Percentiles rank a stretch among this genome's conserved stretches.
Evolutionary conservation across 2,888 invertebrate genomes (phyloP).

Genomic region (Nezara viridula): DNA sequence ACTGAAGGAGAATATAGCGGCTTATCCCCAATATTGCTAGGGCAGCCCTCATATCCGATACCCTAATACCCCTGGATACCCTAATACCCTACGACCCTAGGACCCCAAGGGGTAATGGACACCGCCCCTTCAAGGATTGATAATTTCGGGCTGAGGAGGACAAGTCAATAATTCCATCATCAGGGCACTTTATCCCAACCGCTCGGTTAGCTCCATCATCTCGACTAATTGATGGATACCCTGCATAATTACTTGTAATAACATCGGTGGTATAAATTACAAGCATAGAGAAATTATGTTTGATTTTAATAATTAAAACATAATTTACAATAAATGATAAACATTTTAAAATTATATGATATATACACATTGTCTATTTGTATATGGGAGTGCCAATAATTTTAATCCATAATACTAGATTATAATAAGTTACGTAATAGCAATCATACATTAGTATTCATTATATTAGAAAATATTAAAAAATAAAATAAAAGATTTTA

Average conservation of each 20-base stretch:
- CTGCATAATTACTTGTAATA: background rate
- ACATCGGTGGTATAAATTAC: background rate
- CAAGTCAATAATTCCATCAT: slow-evolving; percentile 46
- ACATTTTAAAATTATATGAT: too few species aligned
- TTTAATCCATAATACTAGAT: too few species aligned
- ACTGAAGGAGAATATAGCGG: slow-evolving; percentile 38
- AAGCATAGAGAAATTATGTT: background rate
- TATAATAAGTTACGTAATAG: too few species aligned
- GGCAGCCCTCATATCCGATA: slow-evolving; percentile 44
- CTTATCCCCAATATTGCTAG: slow-evolving; percentile 46
- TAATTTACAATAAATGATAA: too few species aligned
- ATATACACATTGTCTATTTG: too few species aligned
- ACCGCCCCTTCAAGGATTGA: slow-evolving; percentile 47
- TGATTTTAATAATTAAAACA: background rate
- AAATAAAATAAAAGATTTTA: too few species aligned
- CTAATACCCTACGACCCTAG: slow-evolving; percentile 19
- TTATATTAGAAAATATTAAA: too few species aligned
- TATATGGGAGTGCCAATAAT: too few species aligned
- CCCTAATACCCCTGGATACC: slow-evolving; percentile 48
- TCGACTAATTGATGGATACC: background rate
- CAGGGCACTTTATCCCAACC: slow-evolving; percentile 9
- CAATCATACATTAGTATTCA: too few species aligned
- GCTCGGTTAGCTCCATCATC: slow-evolving; percentile 1
- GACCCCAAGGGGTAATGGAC: slow-evolving; percentile 36
- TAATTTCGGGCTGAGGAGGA: slow-evolving; percentile 13